Conservation (phyloP, 2,888 invertebrate species). For the Oasisia sp. region DNA sequence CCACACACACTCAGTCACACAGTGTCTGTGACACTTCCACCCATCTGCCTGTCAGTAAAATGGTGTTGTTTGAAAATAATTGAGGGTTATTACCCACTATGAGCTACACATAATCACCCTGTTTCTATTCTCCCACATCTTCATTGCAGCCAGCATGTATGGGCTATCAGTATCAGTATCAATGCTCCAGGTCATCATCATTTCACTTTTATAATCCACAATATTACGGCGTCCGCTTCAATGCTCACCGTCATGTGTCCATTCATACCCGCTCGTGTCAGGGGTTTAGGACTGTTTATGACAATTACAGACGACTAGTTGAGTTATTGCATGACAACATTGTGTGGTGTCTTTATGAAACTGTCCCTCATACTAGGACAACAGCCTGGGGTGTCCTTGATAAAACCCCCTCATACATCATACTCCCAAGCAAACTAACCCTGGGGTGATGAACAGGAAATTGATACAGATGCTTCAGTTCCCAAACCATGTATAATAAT, state of each 20-base stretch:
- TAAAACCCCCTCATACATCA: background rate
- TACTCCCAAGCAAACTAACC: background rate
- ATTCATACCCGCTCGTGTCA: background rate
- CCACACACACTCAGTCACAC: background rate
- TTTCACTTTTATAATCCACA: background rate
- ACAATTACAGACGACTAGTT: too few relatives aligned
- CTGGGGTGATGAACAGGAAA: background rate
- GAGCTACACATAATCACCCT: background rate
- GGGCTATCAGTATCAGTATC: too few relatives aligned
- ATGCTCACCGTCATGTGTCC: background rate
- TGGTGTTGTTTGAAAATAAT: background rate
- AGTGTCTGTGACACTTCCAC: background rate
- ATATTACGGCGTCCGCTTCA: background rate
- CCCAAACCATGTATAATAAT: background rate
- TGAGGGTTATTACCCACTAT: background rate
- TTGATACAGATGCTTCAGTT: background rate
- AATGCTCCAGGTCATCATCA: background rate
- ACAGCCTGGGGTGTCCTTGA: too few relatives aligned
- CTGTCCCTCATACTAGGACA: too few relatives aligned
- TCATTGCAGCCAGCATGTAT: background rate
- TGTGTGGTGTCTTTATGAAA: background rate
- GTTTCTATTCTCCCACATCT: background rate
- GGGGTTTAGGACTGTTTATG: background rate
- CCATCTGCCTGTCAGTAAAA: background rate
- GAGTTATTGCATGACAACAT: too few relatives aligned